Evolutionary conservation across 2,113 vertebrate genomes (phyloP).

Genomic region (Pelecanoides urinatrix): DNA sequence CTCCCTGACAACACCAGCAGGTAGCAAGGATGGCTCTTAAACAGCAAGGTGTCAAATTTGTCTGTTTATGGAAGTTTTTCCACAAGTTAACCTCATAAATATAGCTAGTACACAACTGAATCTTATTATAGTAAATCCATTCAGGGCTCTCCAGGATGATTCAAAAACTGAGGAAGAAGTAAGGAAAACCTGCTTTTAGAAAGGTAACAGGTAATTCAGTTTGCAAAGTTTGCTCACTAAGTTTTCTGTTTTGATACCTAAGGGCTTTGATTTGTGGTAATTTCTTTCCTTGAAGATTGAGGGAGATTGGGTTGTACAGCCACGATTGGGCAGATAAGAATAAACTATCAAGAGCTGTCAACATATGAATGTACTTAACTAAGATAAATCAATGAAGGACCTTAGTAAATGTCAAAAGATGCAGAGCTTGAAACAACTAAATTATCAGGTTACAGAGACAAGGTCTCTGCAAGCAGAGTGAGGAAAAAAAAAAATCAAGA

Average conservation of each 20-base stretch:
- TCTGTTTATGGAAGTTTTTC: background rate
- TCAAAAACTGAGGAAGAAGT: background rate
- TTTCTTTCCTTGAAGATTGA: background rate
- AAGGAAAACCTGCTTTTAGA: background rate
- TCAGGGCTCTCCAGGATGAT: background rate
- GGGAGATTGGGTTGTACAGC: background rate
- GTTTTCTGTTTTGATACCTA: background rate
- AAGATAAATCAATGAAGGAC: slow-evolving; percentile 44
- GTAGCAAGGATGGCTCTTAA: background rate
- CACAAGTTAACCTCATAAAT: background rate
- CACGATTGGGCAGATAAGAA: background rate
- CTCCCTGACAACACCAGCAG: background rate
- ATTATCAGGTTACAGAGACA: slow-evolving; percentile 17
- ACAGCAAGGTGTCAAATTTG: background rate
- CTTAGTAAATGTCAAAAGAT: slow-evolving; percentile 41
- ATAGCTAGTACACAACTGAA: background rate
- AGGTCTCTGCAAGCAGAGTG: background rate
- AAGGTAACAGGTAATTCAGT: background rate
- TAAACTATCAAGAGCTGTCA: slow-evolving; percentile 36
- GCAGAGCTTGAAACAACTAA: slow-evolving; percentile 10
- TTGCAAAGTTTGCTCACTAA: background rate
- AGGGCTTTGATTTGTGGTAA: background rate
- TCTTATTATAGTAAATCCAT: background rate
- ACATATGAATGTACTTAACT: slow-evolving; percentile 24
- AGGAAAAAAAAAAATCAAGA: background rate